Percentiles rank a stretch among this genome's conserved stretches.
phyloP scores from a whole-genome alignment of 2,797 vertebrate genomes.

The Dallia pectoralis region DNA sequence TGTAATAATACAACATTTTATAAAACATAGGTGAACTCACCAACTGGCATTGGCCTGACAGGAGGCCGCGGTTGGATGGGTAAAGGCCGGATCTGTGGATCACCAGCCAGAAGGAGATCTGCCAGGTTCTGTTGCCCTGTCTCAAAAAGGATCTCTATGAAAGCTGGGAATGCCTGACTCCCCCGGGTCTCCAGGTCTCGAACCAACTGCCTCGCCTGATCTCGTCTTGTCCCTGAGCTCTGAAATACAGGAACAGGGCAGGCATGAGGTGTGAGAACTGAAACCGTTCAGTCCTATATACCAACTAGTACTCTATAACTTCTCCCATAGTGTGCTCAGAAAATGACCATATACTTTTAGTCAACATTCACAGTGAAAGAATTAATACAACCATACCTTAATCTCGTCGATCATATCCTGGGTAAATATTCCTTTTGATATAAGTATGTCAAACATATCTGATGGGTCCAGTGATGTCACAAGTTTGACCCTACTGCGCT shows the following conservation, averaged over 20 bases:
- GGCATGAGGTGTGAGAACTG: not conserved
- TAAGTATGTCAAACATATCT: constrained; percentile 76
- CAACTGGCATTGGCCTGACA: constrained; percentile 56
- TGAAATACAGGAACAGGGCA: constrained; percentile 49
- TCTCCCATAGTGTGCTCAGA: no score
- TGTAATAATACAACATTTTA: not conserved
- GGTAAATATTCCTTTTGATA: constrained; percentile 80
- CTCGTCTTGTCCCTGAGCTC: constrained; percentile 73
- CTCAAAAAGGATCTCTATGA: constrained; percentile 82
- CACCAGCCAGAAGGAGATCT: constrained; percentile 61
- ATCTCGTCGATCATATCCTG: constrained; percentile 89
- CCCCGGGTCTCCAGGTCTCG: constrained; percentile 87
- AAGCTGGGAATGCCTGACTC: constrained; percentile 78
- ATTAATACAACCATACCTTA: constrained; percentile 67
- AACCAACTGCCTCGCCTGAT: constrained; percentile 84
- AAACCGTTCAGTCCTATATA: not conserved
- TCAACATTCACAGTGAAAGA: no score
- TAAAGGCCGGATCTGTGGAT: constrained; percentile 29
- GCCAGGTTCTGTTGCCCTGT: constrained; percentile 73
- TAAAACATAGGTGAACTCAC: constrained; percentile 58
- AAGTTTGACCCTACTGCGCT: constrained; percentile 67
- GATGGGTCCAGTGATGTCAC: constrained; percentile 74
- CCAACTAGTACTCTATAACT: no score
- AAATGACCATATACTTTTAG: no score
- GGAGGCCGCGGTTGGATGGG: constrained; percentile 39